Evolutionary conservation across 2,888 invertebrate genomes (phyloP), one percentile per base, ranked within the genome.

Genomic region (Diloba caeruleocephala): DNA sequence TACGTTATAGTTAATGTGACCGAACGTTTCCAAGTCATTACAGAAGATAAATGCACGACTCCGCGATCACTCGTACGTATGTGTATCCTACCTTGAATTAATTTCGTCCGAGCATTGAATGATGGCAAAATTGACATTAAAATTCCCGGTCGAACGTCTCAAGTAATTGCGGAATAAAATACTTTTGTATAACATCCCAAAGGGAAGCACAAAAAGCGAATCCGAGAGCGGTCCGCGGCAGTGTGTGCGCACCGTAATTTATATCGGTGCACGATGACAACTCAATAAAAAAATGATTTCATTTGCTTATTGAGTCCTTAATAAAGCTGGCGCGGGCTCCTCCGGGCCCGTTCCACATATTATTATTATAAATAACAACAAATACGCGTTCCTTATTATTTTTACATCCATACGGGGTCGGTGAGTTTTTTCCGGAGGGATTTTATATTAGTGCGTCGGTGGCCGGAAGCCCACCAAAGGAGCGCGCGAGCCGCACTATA

Each of bases 241-340:
- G 81, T 83, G 82, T 81, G 87, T 83, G 85, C 81, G 80, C 81
- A 46, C 71, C 74, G 88, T 90, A 89, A 92, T 92, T 92, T 92
- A 92, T 92, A 90, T 90, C 88, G 79, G 86, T 79, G 82, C 83
- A 84, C 83, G 92, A 91, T 91, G 92, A 93, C 92, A 92, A 87
- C 90, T 92, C 88, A 92, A 92, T 92, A 93, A 93, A 92, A 91
- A 93, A 92, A 92, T 91, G 88, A 92, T 92, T 92, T 89, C 92
- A 92, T 92, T 93, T 93, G 92, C 90, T 93, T 93, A 93, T 92
- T 92, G 92, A 91, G 90, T 78, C 89, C 87, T 92, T 92, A 92
- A 92, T 92, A 93, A 91, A 85, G 88, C 86, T 85, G 85, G 85
- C 79, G 78, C 80, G 78, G 84, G 74, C 79, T 79, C 75, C 71